Conservation (phyloP, 2,113 vertebrate genomes). For the Sceloporus undulatus region DNA sequence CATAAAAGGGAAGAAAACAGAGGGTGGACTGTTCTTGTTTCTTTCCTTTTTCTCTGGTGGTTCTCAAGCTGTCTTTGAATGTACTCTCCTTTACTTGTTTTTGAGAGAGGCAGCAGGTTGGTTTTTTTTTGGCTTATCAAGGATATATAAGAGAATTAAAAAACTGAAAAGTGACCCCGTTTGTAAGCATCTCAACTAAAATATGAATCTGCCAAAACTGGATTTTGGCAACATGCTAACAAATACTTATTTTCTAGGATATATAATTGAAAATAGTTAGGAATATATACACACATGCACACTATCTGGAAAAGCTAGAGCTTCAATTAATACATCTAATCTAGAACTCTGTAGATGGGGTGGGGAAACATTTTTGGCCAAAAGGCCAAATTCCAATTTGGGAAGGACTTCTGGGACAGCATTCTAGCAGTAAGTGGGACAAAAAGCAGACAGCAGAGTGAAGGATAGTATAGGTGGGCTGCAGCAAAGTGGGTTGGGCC, state of each 20-base stretch:
- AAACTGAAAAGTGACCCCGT: background rate
- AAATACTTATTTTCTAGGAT: background rate
- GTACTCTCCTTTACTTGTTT: background rate
- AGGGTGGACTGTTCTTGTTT: conserved; percentile 26
- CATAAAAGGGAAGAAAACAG: conserved; percentile 35
- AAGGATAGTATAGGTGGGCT: background rate
- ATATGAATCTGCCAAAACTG: background rate
- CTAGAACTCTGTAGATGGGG: background rate
- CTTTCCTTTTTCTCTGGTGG: conserved; percentile 6
- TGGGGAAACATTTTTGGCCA: background rate
- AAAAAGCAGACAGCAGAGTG: too few species aligned
- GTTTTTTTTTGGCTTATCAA: conserved; percentile 15
- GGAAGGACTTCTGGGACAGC: background rate
- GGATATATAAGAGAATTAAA: background rate
- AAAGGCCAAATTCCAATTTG: background rate
- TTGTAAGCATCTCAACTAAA: background rate
- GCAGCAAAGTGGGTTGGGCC: background rate
- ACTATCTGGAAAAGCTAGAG: background rate
- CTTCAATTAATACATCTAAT: background rate
- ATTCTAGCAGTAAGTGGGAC: too few species aligned
- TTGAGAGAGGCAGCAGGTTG: background rate
- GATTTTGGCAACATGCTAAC: background rate
- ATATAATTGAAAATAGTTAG: too few species aligned
- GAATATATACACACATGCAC: background rate
- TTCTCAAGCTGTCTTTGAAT: conserved; percentile 16